Conservation (phyloP, 2,113 vertebrate genomes). For the Elgaria multicarinata region DNA sequence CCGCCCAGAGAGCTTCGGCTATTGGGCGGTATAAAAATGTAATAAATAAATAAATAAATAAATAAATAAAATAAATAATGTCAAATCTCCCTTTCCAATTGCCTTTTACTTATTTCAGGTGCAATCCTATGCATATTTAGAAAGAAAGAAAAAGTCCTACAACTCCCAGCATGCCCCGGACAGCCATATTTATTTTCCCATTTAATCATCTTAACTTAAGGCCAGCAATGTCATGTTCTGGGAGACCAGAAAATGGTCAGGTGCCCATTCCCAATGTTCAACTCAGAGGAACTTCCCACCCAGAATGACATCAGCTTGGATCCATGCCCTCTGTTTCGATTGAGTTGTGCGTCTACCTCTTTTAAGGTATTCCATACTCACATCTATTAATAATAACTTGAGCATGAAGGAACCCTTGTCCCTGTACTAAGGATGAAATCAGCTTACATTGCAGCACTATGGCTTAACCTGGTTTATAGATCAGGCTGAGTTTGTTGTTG, state of each 20-base stretch:
- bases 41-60: no score
- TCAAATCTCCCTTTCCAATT: neutral
- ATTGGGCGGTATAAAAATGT: no score
- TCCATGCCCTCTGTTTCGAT: neutral
- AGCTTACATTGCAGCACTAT: neutral
- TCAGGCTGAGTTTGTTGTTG: neutral
- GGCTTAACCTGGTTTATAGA: neutral
- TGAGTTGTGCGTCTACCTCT: neutral
- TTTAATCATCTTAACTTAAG: neutral
- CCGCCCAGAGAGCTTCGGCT: no score
- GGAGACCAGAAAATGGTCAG: neutral
- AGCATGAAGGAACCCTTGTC: neutral
- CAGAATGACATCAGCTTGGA: neutral
- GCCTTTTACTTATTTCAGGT: neutral
- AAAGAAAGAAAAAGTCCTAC: no score
- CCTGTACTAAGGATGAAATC: neutral
- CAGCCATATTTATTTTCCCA: no score
- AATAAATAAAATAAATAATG: no score
- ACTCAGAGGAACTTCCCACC: neutral
- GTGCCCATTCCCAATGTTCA: neutral
- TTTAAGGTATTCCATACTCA: neutral
- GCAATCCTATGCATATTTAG: no score
- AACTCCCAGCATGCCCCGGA: no score
- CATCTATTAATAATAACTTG: neutral
- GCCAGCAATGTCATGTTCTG: neutral